phyloP scores from a whole-genome alignment of 2,797 vertebrate genomes.

The Myripristis jacobus region DNA sequence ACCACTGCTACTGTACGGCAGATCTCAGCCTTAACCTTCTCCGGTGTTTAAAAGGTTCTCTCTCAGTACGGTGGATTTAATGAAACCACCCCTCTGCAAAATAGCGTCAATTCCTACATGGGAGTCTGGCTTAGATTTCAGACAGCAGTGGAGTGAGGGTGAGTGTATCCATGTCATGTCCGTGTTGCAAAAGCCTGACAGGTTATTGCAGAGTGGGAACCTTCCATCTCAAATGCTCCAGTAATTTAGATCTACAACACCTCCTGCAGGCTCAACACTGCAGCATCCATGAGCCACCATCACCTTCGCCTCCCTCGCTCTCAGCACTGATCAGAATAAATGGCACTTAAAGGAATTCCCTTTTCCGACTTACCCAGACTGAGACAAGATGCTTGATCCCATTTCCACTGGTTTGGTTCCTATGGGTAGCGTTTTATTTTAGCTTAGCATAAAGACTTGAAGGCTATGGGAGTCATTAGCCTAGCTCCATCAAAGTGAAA shows the following conservation, averaged over 20 bases:
- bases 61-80: constrained; percentile 43
- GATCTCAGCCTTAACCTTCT: constrained; percentile 49
- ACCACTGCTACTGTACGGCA: too few species aligned
- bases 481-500: too few species aligned
- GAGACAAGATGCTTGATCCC: too few species aligned
- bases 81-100: constrained; percentile 16
- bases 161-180: constrained; percentile 15
- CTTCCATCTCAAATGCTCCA: constrained; percentile 25
- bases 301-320: constrained; percentile 5
- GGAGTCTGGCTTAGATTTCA: neutral
- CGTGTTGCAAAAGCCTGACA: constrained; percentile 5
- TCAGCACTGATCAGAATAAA: constrained; percentile 41
- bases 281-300: too few species aligned
- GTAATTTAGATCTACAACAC: constrained; percentile 7
- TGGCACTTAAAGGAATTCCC: constrained; percentile 22
- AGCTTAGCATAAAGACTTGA: too few species aligned
- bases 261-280: constrained; percentile 1
- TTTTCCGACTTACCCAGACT: too few species aligned
- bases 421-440: too few species aligned
- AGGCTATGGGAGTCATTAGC: too few species aligned
- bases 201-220: constrained; percentile 15
- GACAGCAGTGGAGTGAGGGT: constrained; percentile 19
- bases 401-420: too few species aligned
- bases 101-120: constrained; percentile 10
- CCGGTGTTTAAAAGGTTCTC: constrained; percentile 44